Base-by-base conservation (phyloP, 2,888 invertebrate species). In the Gymnoscelis rufifasciata region DNA sequence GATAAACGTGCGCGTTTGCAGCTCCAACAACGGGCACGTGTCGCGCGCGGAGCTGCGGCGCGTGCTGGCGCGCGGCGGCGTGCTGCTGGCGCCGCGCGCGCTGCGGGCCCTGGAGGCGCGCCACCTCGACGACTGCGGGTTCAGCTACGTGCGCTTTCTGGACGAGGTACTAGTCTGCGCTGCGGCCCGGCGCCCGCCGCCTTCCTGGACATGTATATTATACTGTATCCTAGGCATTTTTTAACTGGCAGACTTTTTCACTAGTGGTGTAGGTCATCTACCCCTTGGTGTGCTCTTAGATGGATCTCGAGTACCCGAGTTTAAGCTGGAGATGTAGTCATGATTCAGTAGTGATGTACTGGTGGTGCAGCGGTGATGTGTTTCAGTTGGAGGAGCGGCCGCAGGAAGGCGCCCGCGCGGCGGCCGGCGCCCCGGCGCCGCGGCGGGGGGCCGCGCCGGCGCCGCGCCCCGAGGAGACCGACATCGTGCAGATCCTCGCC, bases 61-160 rank as follows among this genome's bases (percentile, higher is more conserved):
- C 74, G 92, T 92, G 65, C 83, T 95, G 56, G 88, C 91, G 38
- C 90, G 91, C 13, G 91, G 92, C 59, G 92, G 92, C 45, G 91
- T 94, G 67, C 81, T 93, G 51, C 82, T 93, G 5, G 89, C 93
- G 0, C 87, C 90, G 36, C 90, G 90, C 60, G 94, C 94, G 67
- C 73, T 93, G 43, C 90, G 90, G 45, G 91, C 94, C 12, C 83
- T 95, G 35, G 92, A 93, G 68, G 88, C 88, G 60, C 88, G 93
- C 54, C 94, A 93, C 78, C 91, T 91, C 51, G 92, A 94, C 71
- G 92, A 94, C 67, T 76, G 92, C 66, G 95, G 94, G 13, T 94
- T 95, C 74, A 92, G 92, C 82, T 95, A 94, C 68, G 87, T 89
- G 51, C 89, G 89, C 59, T 92, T 95, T 58, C 78, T 95, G 41